A percentile compares a stretch with the other conserved stretches of the same genome.
Evolutionary conservation across 2,113 vertebrate genomes (phyloP).

Genomic region (Meles meles): DNA sequence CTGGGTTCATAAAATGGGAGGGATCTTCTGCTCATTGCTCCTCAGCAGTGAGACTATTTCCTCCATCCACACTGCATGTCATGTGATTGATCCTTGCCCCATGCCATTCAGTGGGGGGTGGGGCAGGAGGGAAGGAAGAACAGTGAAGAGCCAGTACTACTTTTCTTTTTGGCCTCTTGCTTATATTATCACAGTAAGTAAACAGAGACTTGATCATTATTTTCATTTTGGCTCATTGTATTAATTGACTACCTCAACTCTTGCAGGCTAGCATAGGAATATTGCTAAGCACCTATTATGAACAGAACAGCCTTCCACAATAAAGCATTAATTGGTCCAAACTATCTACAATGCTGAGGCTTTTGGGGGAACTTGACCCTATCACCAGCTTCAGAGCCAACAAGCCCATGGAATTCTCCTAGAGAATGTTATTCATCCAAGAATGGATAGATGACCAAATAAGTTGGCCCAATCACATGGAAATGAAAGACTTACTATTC

Average conservation of each 20-base stretch:
- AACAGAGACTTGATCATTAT: background rate
- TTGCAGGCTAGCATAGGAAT: background rate
- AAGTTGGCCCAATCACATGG: background rate
- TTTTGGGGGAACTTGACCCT: background rate
- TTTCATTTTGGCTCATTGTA: background rate
- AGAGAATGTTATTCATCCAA: background rate
- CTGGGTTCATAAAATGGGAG: background rate
- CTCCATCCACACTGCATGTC: background rate
- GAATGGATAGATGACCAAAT: background rate
- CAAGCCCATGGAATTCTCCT: background rate
- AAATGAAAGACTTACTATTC: background rate
- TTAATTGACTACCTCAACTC: background rate
- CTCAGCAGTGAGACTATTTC: background rate
- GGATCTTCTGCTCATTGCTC: background rate
- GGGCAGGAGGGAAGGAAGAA: too few relatives aligned
- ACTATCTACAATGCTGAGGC: background rate
- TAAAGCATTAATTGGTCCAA: background rate
- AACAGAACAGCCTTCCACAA: background rate
- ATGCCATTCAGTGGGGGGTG: rapidly evolving
- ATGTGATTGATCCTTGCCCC: background rate
- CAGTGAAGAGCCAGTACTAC: background rate
- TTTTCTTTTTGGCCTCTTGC: background rate
- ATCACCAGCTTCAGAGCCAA: background rate
- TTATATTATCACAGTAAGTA: background rate
- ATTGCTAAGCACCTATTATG: background rate